Conservation (phyloP, 2,113 vertebrate genomes). For the Sapajus apella region DNA sequence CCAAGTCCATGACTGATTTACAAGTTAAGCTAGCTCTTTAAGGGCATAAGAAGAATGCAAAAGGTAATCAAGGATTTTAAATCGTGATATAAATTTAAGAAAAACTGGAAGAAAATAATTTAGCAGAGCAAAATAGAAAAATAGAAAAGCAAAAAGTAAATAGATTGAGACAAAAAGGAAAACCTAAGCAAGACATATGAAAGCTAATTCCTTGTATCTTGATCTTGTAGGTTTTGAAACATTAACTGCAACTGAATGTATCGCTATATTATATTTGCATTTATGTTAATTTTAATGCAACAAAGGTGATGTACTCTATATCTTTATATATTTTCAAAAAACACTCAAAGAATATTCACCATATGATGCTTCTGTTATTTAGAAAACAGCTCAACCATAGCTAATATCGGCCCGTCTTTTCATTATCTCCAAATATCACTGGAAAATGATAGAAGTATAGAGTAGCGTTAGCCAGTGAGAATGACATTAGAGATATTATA, state of each 20-base stretch:
- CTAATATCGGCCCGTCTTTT: background rate
- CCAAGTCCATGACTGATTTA: background rate
- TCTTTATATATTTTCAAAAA: background rate
- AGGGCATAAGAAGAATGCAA: background rate
- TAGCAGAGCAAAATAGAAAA: constrained; percentile 28
- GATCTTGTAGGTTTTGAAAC: background rate
- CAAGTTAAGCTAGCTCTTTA: constrained; percentile 43
- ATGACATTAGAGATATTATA: background rate
- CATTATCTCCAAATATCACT: background rate
- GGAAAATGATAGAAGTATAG: background rate
- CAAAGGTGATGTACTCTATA: background rate
- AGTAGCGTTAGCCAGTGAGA: background rate
- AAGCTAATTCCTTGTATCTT: background rate
- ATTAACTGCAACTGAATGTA: background rate
- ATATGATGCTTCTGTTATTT: background rate
- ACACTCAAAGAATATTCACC: background rate
- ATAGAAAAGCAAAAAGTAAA: background rate
- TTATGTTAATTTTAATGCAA: background rate
- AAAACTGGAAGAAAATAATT: background rate
- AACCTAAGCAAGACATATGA: background rate
- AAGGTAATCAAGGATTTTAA: background rate
- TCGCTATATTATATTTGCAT: background rate
- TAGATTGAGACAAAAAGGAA: background rate
- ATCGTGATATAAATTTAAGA: constrained; percentile 3
- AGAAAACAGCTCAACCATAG: background rate